Base-by-base conservation (phyloP, 2,113 vertebrate species). In the Chaenogobius annularis region DNA sequence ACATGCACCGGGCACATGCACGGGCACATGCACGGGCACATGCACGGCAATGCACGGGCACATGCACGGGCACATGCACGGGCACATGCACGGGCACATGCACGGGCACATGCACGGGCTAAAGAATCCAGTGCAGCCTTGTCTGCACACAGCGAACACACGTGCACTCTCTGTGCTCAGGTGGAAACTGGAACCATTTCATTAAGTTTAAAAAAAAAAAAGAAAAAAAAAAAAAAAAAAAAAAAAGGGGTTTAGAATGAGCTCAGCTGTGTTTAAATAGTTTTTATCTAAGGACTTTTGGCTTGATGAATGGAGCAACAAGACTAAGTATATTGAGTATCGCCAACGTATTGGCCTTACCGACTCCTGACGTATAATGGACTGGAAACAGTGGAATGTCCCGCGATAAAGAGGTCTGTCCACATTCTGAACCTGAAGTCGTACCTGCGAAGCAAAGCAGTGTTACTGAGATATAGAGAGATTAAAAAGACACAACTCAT, bases 341-440 rank as follows among this genome's bases (percentile, higher is more conserved):
- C 2, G 50, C 8, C 22, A 58, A 14, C 14, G 55, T 5, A 20
- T 10, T 0, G 2, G 8, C 22, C 88, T 87, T 89, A 99, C 98
- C 48, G 96, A 94, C 89, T 99, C 98, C 80, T 99, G 97, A 52
- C 92, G 94, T 88, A 96, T 74, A 82, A 99, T 98, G 62, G 97
- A 95, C 86, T 95, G 95, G 91, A 99, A 99, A 90, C 98, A 99
- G 89, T 99, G 98, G 59, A 90, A 72, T 0, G 98, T 99, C 77
- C 98, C 97, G 1, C 94, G 94, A 87, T 99, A 99, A 52, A 96
- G 93, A 63, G 96, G 96, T 86, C 93, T 97, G 83, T 95, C 94
- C 74, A 88, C 85, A 89, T 90, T 96, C 90, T 99, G 97, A 68
- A 99, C 97, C 90, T 99, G 97, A 17, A 99, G 96, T 55, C 97